Evolutionary conservation across 2,888 invertebrate species (phyloP).

Genomic region (Drosophila lacicola): DNA sequence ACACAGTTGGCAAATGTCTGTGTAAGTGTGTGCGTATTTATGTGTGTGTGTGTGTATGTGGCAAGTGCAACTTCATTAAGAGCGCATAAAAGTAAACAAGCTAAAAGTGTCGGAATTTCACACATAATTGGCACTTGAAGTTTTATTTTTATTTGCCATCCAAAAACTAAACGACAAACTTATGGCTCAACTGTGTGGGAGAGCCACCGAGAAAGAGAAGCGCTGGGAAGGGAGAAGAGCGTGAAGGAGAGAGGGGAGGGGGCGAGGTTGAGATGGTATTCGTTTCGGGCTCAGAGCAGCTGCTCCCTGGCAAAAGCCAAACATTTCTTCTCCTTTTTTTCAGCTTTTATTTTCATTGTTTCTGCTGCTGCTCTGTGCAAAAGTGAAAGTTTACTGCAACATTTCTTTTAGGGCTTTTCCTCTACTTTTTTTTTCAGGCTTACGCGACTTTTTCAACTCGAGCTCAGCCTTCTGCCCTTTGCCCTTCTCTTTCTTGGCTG

Average conservation of each 20-base stretch:
- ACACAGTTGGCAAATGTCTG: background rate
- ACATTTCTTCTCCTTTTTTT: constrained; percentile 37
- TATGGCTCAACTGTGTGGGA: constrained; percentile 61
- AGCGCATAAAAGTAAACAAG: constrained; percentile 77
- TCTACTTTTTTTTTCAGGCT: constrained; percentile 13
- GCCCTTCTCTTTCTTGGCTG: constrained; percentile 46
- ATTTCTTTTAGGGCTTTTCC: constrained; percentile 60
- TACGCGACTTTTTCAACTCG: constrained; percentile 34
- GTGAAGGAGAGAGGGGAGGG: background rate
- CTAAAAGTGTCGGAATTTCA: constrained; percentile 79
- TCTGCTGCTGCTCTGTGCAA: constrained; percentile 48
- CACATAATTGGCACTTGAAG: constrained; percentile 80
- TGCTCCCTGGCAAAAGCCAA: constrained; percentile 60
- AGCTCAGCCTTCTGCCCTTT: constrained; percentile 17
- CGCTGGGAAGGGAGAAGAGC: background rate
- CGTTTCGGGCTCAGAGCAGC: constrained; percentile 51
- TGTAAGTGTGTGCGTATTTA: background rate
- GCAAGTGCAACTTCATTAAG: constrained; percentile 73
- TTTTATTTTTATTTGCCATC: constrained; percentile 71
- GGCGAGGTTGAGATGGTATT: constrained; percentile 19
- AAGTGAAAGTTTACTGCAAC: constrained; percentile 77
- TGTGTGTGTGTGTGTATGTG: constrained; percentile 20
- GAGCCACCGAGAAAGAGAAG: constrained; percentile 2
- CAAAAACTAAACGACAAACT: constrained; percentile 74
- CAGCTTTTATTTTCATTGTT: constrained; percentile 38